Conservation (phyloP, 2,113 vertebrate species). For the Erpornis zantholeuca region DNA sequence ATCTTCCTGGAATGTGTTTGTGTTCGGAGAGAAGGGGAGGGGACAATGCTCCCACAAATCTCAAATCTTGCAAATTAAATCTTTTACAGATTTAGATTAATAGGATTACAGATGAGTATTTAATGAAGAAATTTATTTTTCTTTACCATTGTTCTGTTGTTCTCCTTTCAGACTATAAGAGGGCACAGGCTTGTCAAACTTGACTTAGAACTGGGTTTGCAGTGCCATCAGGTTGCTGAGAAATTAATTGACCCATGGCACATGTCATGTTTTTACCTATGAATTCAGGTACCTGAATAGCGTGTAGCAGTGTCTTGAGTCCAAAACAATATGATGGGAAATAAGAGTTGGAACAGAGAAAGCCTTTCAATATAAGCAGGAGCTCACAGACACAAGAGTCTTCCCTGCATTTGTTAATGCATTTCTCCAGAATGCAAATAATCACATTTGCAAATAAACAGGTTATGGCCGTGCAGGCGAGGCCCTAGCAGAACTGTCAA, state of each 20-base stretch:
- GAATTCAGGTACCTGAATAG: not conserved
- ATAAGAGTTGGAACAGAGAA: not conserved
- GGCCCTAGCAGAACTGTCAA: not conserved
- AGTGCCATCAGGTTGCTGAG: not conserved
- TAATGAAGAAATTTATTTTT: not conserved
- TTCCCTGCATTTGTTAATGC: not conserved
- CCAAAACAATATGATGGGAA: accelerated
- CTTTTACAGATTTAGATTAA: not conserved
- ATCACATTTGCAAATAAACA: not conserved
- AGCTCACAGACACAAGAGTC: not conserved
- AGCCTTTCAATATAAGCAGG: not conserved
- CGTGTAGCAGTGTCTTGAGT: not conserved
- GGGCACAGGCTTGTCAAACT: not conserved
- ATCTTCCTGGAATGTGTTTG: not conserved
- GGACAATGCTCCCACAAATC: not conserved
- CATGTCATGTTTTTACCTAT: not conserved
- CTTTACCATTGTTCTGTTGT: not conserved
- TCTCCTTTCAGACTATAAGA: not conserved
- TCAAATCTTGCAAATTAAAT: not conserved
- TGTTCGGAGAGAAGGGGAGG: not conserved
- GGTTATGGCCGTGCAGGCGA: not conserved
- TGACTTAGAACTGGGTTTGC: not conserved
- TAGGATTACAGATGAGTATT: not conserved
- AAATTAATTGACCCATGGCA: not conserved
- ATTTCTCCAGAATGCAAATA: not conserved